Conservation (phyloP, 2,888 invertebrate genomes). For the Aphrophora alni region DNA sequence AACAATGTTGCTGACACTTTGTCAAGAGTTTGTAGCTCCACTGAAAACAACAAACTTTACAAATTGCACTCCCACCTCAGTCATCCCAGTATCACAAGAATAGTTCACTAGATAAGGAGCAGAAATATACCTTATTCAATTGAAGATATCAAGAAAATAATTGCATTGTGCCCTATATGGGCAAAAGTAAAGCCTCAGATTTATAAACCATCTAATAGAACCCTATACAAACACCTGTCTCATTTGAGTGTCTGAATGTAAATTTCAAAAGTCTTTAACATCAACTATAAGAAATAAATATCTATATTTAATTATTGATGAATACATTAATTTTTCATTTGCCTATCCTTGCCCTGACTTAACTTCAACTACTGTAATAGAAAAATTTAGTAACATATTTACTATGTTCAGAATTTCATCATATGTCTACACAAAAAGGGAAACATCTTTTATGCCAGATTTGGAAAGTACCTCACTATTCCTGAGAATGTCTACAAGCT, state of each 20-base stretch:
- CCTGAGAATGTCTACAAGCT: too few relatives aligned
- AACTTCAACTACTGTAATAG: background rate
- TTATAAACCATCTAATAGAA: conserved; percentile 11
- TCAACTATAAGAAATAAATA: conserved; percentile 27
- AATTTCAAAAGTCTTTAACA: conserved; percentile 23
- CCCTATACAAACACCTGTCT: background rate
- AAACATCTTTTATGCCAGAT: background rate
- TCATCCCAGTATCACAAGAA: too few relatives aligned
- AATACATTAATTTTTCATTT: too few relatives aligned
- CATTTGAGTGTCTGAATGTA: background rate
- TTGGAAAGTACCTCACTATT: too few relatives aligned
- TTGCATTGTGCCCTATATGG: conserved; percentile 41
- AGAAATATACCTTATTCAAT: too few relatives aligned
- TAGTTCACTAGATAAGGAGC: too few relatives aligned
- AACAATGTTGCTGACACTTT: too few relatives aligned
- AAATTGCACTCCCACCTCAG: too few relatives aligned
- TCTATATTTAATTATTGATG: too few relatives aligned
- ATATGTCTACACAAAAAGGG: background rate
- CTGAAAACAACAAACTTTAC: too few relatives aligned
- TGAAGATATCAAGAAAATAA: too few relatives aligned
- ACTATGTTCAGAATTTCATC: conserved; percentile 2
- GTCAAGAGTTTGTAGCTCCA: too few relatives aligned
- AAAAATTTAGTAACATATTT: background rate
- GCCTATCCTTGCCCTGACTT: conserved; percentile 3
- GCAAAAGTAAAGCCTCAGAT: conserved; percentile 43